phyloP scores from a whole-genome alignment of 2,888 invertebrate species.

The Lottia gigantea region DNA sequence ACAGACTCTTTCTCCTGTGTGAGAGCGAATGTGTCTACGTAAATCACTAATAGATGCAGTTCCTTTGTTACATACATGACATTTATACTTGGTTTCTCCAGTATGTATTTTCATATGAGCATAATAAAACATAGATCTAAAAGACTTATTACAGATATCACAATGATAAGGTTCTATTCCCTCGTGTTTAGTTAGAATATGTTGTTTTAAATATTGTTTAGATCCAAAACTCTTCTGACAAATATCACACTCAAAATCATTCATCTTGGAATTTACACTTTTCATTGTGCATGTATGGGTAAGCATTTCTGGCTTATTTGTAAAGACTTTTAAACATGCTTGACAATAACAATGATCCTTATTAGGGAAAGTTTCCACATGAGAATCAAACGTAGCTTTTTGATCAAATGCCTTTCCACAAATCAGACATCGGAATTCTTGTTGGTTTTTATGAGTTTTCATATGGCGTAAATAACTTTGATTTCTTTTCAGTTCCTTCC shows the following conservation, averaged over 20 bases:
- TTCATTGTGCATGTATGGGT: too few relatives aligned
- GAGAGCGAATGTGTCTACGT: slow-evolving; percentile 14
- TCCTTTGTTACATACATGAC: slow-evolving; percentile 20
- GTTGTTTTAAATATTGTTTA: not conserved
- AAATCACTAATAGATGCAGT: slow-evolving; percentile 15
- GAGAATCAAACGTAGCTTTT: too few relatives aligned
- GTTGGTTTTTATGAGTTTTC: too few relatives aligned
- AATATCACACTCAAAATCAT: not conserved
- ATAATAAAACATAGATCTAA: not conserved
- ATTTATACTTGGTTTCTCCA: slow-evolving; percentile 19
- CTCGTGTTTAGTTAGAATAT: not conserved
- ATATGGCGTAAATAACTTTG: too few relatives aligned
- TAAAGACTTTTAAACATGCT: too few relatives aligned
- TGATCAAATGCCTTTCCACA: too few relatives aligned
- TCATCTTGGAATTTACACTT: too few relatives aligned
- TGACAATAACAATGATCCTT: too few relatives aligned
- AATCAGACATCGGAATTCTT: too few relatives aligned
- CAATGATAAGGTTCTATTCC: not conserved
- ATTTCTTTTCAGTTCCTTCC: too few relatives aligned
- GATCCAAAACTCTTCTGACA: not conserved
- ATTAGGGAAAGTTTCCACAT: too few relatives aligned
- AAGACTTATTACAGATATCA: not conserved
- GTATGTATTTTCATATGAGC: not conserved
- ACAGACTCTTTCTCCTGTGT: slow-evolving; percentile 14
- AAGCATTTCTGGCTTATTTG: too few relatives aligned